A percentile compares a stretch with the other conserved stretches of the same genome.
These are phyloP conservation scores for Acipenser ruthenus DNA, from an alignment of 2,797 vertebrate genomes.

Conservation along the genomic window DNA sequence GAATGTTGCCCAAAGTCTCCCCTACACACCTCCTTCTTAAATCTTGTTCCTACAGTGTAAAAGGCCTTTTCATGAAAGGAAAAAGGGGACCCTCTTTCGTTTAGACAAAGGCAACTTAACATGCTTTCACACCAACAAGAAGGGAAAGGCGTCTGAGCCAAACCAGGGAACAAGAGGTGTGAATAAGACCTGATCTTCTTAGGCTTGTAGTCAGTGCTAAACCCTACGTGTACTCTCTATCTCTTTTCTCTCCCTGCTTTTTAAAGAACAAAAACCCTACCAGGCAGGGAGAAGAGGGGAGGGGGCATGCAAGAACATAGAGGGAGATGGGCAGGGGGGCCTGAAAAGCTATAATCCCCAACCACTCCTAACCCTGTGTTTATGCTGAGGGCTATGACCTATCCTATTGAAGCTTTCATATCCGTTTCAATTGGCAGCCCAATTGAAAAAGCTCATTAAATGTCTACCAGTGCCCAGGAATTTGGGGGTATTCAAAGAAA, in stretches of 20 bases:
- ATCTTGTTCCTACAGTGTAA: too few species aligned
- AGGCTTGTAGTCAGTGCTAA: conserved; percentile 57
- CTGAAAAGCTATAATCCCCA: conserved; percentile 70
- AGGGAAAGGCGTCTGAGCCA: conserved; percentile 37
- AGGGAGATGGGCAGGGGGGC: conserved; percentile 49
- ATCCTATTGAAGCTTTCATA: conserved; percentile 50
- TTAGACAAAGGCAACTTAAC: conserved; percentile 65
- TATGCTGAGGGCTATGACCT: conserved; percentile 64
- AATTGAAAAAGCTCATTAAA: conserved; percentile 48
- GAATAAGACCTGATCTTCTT: conserved; percentile 67
- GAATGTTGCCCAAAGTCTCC: too few species aligned
- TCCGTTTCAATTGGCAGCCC: conserved; percentile 62
- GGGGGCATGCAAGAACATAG: conserved; percentile 50
- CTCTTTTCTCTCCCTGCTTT: conserved; percentile 59
- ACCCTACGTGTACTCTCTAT: conserved; percentile 47
- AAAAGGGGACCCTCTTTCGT: conserved; percentile 64
- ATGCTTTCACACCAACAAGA: conserved; percentile 64
- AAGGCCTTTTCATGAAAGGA: conserved; percentile 46
- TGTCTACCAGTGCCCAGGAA: conserved; percentile 49
- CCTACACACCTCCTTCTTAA: too few species aligned
- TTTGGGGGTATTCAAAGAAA: conserved; percentile 36
- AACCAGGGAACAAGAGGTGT: conserved; percentile 71
- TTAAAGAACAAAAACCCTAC: conserved; percentile 56
- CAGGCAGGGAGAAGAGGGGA: conserved; percentile 59
- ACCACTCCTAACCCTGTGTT: conserved; percentile 72